Conservation (phyloP, 2,888 invertebrate genomes). For the Drosophila bunnanda region DNA sequence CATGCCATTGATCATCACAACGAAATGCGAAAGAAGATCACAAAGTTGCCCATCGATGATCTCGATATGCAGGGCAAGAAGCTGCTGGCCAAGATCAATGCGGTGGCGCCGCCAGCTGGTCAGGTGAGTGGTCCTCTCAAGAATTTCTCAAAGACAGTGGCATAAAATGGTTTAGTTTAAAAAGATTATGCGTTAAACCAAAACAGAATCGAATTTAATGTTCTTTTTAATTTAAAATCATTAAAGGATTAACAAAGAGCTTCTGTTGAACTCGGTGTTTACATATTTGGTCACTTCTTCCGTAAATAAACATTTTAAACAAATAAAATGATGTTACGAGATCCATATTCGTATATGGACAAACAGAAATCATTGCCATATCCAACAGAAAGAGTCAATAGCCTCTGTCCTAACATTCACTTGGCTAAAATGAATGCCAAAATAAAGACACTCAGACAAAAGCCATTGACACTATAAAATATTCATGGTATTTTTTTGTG, state of each 20-base stretch:
- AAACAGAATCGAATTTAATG: neutral
- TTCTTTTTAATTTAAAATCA: neutral
- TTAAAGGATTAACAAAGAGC: neutral
- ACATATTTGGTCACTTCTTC: constrained; percentile 11
- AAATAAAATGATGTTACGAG: constrained; percentile 15
- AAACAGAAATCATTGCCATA: neutral
- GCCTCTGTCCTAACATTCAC: constrained; percentile 18
- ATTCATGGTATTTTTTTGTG: constrained; percentile 6
- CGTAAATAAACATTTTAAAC: constrained; percentile 33
- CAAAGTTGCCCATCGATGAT: constrained; percentile 97
- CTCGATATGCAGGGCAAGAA: constrained; percentile 94
- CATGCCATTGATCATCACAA: constrained; percentile 96
- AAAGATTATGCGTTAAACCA: too few relatives aligned
- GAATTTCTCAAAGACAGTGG: neutral
- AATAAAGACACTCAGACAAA: neutral
- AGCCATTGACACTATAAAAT: constrained; percentile 18
- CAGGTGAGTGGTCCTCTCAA: constrained; percentile 9
- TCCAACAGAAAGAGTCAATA: constrained; percentile 30
- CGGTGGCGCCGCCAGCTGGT: constrained; percentile 57
- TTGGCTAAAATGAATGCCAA: constrained; percentile 13
- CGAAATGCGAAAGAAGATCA: constrained; percentile 96
- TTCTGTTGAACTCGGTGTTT: neutral
- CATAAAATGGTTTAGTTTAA: neutral
- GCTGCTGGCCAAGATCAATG: constrained; percentile 85
- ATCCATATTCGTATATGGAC: neutral